phyloP scores from a whole-genome alignment of 2,888 invertebrate species.

The Dynastes hyllus region DNA sequence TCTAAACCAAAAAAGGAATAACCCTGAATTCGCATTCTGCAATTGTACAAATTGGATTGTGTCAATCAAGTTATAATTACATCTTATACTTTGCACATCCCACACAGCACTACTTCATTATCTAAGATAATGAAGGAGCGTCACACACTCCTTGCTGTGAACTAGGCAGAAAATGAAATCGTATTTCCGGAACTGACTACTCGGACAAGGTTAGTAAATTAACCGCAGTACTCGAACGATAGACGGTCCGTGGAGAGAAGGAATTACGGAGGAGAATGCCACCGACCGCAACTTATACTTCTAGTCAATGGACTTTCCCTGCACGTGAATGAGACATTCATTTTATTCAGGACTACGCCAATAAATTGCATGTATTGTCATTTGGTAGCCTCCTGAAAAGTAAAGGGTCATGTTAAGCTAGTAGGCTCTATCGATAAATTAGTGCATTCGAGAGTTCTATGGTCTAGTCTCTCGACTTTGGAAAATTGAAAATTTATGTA shows the following conservation, averaged over 20 bases:
- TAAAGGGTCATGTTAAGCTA: conserved; percentile 20
- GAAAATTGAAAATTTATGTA: background rate
- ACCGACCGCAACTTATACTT: conserved; percentile 32
- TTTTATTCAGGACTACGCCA: conserved; percentile 31
- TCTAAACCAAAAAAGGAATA: too few relatives aligned
- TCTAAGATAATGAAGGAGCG: background rate
- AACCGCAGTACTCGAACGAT: conserved; percentile 32
- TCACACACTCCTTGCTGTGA: background rate
- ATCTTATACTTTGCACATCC: background rate
- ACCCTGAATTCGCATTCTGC: too few relatives aligned
- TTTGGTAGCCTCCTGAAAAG: conserved; percentile 9
- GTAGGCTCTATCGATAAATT: conserved; percentile 2
- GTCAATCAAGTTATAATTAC: background rate
- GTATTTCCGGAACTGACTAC: conserved; percentile 28
- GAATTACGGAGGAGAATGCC: conserved; percentile 34
- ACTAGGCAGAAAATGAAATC: conserved; percentile 34
- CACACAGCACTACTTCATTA: background rate
- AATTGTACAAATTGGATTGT: background rate
- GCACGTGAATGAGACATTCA: conserved; percentile 39
- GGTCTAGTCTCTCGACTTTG: background rate
- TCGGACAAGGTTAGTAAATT: conserved; percentile 42
- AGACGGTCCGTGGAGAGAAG: conserved; percentile 43
- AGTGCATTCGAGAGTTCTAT: background rate
- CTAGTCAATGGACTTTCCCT: conserved; percentile 34
- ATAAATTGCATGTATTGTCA: conserved; percentile 38